These are phyloP conservation scores for Acronicta psi DNA, from an alignment of 2,888 invertebrate species.

Conservation along the genomic window DNA sequence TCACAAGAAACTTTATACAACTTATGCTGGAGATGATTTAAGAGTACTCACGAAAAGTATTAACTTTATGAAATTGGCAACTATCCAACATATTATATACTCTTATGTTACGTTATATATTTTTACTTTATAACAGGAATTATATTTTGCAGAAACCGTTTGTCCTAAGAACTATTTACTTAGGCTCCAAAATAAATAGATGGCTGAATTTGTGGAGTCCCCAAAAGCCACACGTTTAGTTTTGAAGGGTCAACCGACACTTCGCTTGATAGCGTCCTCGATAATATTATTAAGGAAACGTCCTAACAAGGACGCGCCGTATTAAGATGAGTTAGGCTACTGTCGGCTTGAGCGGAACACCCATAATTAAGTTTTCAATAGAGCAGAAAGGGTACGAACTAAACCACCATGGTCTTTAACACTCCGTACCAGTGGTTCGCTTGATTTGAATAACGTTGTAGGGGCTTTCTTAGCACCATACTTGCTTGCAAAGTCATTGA, in stretches of 20 bases:
- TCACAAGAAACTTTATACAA: constrained; percentile 34
- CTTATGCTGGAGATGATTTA: constrained; percentile 21
- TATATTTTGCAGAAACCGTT: constrained; percentile 20
- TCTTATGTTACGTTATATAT: constrained; percentile 36
- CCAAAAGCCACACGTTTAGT: constrained; percentile 59
- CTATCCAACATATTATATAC: constrained; percentile 42
- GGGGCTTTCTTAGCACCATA: constrained; percentile 24
- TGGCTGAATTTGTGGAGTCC: constrained; percentile 50
- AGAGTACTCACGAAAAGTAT: constrained; percentile 37
- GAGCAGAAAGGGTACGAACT: constrained; percentile 65
- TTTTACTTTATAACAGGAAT: constrained; percentile 20
- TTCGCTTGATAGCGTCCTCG: constrained; percentile 64
- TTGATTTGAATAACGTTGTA: constrained; percentile 67
- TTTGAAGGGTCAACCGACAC: constrained; percentile 51
- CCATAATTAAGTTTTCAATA: constrained; percentile 81
- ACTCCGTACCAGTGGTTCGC: constrained; percentile 53
- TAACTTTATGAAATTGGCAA: constrained; percentile 46
- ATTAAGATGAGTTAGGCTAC: constrained; percentile 56
- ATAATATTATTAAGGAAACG: constrained; percentile 69
- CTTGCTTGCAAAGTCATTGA: no score
- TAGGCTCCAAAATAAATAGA: constrained; percentile 60
- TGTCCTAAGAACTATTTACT: constrained; percentile 58
- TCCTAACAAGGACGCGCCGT: constrained; percentile 57
- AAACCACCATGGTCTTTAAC: constrained; percentile 55
- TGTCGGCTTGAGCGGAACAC: constrained; percentile 52